Conservation (phyloP, 2,888 invertebrate genomes). For the Pherbina coryleti region DNA sequence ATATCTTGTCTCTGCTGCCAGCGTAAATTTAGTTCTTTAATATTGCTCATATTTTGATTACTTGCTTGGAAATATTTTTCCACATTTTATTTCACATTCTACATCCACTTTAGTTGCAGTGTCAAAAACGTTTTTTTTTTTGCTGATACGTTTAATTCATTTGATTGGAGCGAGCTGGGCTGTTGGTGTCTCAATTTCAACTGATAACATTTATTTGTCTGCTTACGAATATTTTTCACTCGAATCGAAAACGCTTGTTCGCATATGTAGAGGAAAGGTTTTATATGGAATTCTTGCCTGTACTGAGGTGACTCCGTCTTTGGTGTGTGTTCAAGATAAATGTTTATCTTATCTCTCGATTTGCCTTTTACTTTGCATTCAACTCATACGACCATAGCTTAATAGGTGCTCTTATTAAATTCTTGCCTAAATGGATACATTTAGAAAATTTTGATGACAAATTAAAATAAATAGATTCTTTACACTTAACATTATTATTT, state of each 20-base stretch:
- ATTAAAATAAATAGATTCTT: background rate
- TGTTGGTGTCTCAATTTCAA: slow-evolving; percentile 24
- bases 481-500: too few species aligned
- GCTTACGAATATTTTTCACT: slow-evolving; percentile 16
- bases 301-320: slow-evolving; percentile 4
- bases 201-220: slow-evolving; percentile 35
- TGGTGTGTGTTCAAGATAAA: slow-evolving; percentile 15
- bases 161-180: background rate
- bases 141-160: background rate
- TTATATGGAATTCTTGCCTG: background rate
- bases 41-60: slow-evolving; percentile 18
- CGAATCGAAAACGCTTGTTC: background rate
- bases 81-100: slow-evolving; percentile 2
- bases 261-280: background rate
- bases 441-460: background rate
- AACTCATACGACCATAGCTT: too few species aligned
- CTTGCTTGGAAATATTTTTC: background rate
- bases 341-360: slow-evolving; percentile 21
- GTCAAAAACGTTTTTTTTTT: background rate
- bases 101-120: background rate
- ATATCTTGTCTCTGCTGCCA: slow-evolving; percentile 2
- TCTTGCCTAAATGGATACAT: background rate
- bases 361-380: background rate
- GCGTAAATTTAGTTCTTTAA: background rate
- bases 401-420: too few species aligned